Percentiles rank a stretch among this genome's conserved stretches.
These are phyloP conservation scores for Dryobota labecula DNA, from an alignment of 2,888 invertebrate species.

Conservation along the genomic window DNA sequence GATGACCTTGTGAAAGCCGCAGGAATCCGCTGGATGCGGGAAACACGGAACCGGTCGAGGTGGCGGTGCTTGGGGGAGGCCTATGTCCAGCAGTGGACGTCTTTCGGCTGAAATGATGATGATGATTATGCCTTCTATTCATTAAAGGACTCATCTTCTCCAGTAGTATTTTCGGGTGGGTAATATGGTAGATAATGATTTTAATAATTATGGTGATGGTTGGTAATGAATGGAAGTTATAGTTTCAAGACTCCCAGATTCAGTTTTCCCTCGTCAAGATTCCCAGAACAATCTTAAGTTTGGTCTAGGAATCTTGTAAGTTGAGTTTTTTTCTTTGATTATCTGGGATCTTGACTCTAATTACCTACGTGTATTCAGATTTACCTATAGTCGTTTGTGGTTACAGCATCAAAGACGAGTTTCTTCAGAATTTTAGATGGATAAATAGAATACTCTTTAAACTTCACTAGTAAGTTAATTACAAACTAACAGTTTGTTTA, in stretches of 20 bases:
- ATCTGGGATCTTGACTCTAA: not conserved
- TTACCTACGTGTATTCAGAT: not conserved
- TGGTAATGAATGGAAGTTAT: not conserved
- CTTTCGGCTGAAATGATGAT: too few relatives aligned
- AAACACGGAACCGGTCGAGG: too few relatives aligned
- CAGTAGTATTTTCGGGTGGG: not conserved
- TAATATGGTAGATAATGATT: not conserved
- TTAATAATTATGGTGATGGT: not conserved
- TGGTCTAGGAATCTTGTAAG: not conserved
- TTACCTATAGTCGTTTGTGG: not conserved
- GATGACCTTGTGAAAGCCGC: too few relatives aligned
- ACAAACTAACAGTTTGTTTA: constrained; percentile 17
- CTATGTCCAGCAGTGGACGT: too few relatives aligned
- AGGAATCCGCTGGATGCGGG: too few relatives aligned
- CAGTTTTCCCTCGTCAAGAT: not conserved
- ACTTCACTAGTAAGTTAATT: not conserved
- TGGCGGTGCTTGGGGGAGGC: too few relatives aligned
- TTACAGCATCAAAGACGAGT: not conserved
- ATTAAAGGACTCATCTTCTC: not conserved
- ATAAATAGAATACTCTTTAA: not conserved
- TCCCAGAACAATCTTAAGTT: not conserved
- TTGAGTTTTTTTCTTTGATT: not conserved
- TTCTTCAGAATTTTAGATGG: not conserved
- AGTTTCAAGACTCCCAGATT: not conserved
- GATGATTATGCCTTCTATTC: too few relatives aligned